Evolutionary conservation across 2,113 vertebrate genomes (phyloP), one percentile per base, ranked within the genome.

Genomic region (Notiomystis cincta): DNA sequence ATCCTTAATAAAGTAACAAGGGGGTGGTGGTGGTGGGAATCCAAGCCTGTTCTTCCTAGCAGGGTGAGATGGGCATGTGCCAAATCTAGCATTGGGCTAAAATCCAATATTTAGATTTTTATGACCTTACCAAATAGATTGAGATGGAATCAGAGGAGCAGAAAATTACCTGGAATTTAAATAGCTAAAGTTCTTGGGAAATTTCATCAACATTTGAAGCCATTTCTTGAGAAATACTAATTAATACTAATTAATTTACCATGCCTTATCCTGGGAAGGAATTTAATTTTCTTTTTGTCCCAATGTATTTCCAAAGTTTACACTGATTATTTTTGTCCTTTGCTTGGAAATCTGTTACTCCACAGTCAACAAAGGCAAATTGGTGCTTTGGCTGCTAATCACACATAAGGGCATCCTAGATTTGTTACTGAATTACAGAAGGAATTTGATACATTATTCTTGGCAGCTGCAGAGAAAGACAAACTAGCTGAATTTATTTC

Each of bases 51-150:
- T 66, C 15, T 37, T 62, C 40, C 33, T 20, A 53, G 37, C 13
- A 65, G 48, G 35, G 25, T 47, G 58, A 44, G 13, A 16, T 33
- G 14, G 18, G 3, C n/a, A 56, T 35, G 19, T 6, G 11, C 4
- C 31, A 82, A 80, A 67, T 51, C 82, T 40, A 76, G 20, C 61
- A 84, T 7, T 77, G 87, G 61, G 75, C 47, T 72, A 80, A 92
- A 90, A 76, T 91, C 89, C 87, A 89, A 22, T 94, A 78, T 94
- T 95, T 93, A 51, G 88, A 88, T 86, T 91, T 95, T 94, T 90
- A 64, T 4, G 14, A 89, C 60, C 25, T 54, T 72, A 89, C 14
- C 22, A 2, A 94, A 91, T 86, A 72, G 71, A 71, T 90, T 42
- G 61, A 78, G 37, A 31, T 37, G 62, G 78, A 96, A 86, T 72